Evolutionary conservation across 2,888 invertebrate genomes (phyloP), one percentile per base, ranked within the genome.

Genomic region (Phlogophora meticulosa): DNA sequence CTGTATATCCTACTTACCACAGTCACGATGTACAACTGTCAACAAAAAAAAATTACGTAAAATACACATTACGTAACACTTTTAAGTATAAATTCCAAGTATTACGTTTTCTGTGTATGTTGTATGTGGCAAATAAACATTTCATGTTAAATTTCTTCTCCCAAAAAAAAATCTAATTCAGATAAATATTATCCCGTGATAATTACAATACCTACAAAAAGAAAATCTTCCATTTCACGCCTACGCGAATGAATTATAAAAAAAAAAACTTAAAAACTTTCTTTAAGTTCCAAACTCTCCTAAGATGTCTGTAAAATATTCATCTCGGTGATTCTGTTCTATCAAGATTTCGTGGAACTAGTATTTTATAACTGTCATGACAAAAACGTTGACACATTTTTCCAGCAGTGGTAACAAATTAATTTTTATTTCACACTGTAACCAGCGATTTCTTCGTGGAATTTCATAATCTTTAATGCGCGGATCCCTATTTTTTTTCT

Each of bases 191-290:
- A 36, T 46, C 2, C 0, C 13, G 34, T 22, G 24, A 55, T 45
- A 55, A 36, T 63, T 56, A 61, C 7, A 70, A 20, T 34, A 60
- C 17, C 43, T 13, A 34, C 17, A 70, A 70, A 53, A 72, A 49
- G 48, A 28, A 28, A 28, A 51, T 49, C 38, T n/a, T 62, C 38
- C n/a, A 49, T 60, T 58, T 66, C 51, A 71, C 45, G 43, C 11
- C 28, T 42, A 52, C 45, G 38, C 17, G 32, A 63, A 56, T 59
- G 60, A 58, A 51, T 75, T 78, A 63, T 58, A 59, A 75, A 78
- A 77, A 75, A 78, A 77, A 55, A 28, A 28, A 28, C 28, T 24
- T 70, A 17, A n/a, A 58, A 52, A 78, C 40, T 55, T 45, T 42
- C 38, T 34, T 45, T 24, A 43, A 68, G 10, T 53, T 51, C 7